A percentile compares a stretch with the other conserved stretches of the same genome.
Evolutionary conservation across 2,797 vertebrate genomes (phyloP).

Genomic region (Gymnothorax reevesii): DNA sequence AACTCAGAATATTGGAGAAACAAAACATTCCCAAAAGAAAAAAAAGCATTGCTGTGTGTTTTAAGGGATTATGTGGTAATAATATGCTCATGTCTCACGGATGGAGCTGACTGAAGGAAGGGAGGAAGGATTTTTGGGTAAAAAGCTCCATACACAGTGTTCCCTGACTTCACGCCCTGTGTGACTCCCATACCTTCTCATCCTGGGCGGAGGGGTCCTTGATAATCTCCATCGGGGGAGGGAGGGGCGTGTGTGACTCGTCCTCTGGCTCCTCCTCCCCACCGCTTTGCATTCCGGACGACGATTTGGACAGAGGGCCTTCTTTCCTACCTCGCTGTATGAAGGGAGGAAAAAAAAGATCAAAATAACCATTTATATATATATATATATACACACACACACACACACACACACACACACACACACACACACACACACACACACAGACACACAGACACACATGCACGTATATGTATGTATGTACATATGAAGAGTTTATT

Average conservation of each 20-base stretch:
- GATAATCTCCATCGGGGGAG: conserved; percentile 98
- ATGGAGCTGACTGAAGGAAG: background rate
- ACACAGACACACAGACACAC: too few species aligned
- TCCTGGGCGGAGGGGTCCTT: conserved; percentile 91
- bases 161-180: background rate
- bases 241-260: conserved; percentile 91
- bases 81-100: background rate
- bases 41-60: too few species aligned
- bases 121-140: background rate
- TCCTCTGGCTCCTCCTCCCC: conserved; percentile 97
- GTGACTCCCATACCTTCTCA: conserved; percentile 81
- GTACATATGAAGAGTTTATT: too few species aligned
- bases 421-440: too few species aligned
- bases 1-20: too few species aligned
- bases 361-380: conserved; percentile 8
- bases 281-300: conserved; percentile 81
- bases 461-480: too few species aligned
- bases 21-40: too few species aligned
- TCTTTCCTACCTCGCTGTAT: conserved; percentile 72
- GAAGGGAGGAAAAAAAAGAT: background rate
- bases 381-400: background rate
- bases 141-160: background rate
- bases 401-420: too few species aligned
- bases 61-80: background rate
- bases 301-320: conserved; percentile 65